These are phyloP conservation scores for Heteronetta atricapilla DNA, from an alignment of 2,113 vertebrate genomes.

Conservation along the genomic window DNA sequence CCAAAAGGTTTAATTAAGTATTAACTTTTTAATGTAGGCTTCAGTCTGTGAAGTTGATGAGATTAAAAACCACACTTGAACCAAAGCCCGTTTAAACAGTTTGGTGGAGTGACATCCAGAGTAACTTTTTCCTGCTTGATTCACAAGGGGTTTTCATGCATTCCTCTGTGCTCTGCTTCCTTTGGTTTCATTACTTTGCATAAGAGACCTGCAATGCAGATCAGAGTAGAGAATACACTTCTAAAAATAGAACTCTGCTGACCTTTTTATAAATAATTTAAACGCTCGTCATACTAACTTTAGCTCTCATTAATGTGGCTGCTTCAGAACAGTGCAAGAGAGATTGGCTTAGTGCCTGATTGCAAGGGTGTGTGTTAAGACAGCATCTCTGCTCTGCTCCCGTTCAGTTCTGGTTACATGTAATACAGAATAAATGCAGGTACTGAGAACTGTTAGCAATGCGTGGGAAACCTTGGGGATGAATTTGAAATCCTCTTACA, in stretches of 20 bases:
- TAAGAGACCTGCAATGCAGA: constrained; percentile 65
- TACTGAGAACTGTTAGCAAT: neutral
- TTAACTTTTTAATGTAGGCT: neutral
- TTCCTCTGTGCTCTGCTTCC: neutral
- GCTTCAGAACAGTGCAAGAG: neutral
- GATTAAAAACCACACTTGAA: neutral
- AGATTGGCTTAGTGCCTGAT: neutral
- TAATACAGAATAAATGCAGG: neutral
- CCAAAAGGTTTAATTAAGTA: neutral
- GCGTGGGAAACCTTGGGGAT: neutral
- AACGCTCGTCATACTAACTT: constrained; percentile 59
- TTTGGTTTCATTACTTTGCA: neutral
- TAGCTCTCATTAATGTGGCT: constrained; percentile 24
- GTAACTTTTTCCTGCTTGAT: constrained; percentile 13
- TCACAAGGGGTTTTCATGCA: neutral
- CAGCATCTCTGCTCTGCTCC: neutral
- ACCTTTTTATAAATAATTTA: constrained; percentile 72
- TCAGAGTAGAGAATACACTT: constrained; percentile 27
- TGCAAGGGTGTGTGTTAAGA: neutral
- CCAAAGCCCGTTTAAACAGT: neutral
- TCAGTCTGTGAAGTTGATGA: neutral
- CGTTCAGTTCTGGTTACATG: neutral
- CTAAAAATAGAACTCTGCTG: constrained; percentile 67
- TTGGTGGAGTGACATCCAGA: neutral
- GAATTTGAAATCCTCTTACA: neutral